Evolutionary conservation across 2,113 vertebrate species (phyloP).

Genomic region (Boleophthalmus pectinirostris): DNA sequence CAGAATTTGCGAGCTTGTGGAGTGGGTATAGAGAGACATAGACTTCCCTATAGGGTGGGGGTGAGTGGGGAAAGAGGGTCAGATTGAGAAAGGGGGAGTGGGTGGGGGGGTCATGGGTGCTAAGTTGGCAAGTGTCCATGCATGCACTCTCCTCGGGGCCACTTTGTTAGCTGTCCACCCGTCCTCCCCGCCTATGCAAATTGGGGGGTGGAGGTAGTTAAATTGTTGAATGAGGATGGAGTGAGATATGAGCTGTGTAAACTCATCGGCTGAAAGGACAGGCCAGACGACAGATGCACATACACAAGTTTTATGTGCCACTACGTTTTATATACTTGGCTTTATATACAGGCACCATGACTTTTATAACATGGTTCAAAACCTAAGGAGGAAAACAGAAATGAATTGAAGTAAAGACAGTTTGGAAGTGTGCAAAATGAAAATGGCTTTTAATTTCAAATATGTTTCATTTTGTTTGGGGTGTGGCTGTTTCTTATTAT

Average conservation of each 20-base stretch:
- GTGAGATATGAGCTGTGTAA: constrained; percentile 50
- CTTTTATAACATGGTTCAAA: background rate
- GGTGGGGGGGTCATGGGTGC: constrained; percentile 33
- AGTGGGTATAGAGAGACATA: constrained; percentile 65
- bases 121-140: constrained; percentile 68
- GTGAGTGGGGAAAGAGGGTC: constrained; percentile 2
- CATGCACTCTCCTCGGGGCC: constrained; percentile 69
- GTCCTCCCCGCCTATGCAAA: constrained; percentile 56
- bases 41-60: constrained; percentile 20
- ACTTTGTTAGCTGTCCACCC: constrained; percentile 65
- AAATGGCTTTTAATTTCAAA: background rate
- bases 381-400: background rate
- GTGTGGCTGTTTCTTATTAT: too few relatives aligned
- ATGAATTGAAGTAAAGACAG: background rate
- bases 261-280: constrained; percentile 26
- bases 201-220: constrained; percentile 50
- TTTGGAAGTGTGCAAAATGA: background rate
- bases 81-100: constrained; percentile 8
- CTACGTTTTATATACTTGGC: background rate
- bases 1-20: constrained; percentile 78
- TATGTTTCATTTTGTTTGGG: too few relatives aligned
- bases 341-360: background rate
- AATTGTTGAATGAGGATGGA: constrained; percentile 49
- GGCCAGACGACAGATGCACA: background rate
- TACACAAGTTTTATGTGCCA: background rate